Base-by-base conservation (phyloP, 2,888 invertebrate genomes). In the Ormyrus pomaceus region DNA sequence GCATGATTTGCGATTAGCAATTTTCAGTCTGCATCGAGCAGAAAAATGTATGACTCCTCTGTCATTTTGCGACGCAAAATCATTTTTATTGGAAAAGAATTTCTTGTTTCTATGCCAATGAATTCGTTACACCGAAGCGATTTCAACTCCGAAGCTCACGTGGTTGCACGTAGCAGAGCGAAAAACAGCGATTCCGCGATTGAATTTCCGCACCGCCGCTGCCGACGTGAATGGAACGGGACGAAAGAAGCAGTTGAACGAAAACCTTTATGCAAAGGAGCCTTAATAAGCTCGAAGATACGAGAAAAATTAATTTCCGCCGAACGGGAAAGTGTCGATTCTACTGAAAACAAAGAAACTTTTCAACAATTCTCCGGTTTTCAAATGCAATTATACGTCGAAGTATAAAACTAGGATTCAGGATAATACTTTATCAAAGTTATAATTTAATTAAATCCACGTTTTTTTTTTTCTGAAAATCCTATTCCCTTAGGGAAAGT, bases 131-230 rank as follows among this genome's bases (percentile, higher is more conserved):
- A 34, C 5, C 48, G 10, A 59, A 58, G 46, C 51, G 61, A 69
- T 62, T 61, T 46, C 19, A 46, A 76, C 61, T 76, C 48, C 48
- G 34, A 55, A 61, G 59, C 45, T 9, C 62, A 19, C 19, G 55
- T 7, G 19, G 19, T 19, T 50, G 50, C 59, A 48, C 55, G 64
- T 51, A 73, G 45, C 64, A 11, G 51, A 73, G 56, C 46, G 64
- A 73, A 64, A 73, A 61, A 68, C 8, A 56, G 19, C 46, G 53
- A 75, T 68, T 7, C 6, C 8, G 45, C 48, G 75, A 76, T 68
- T 59, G 68, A 75, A 53, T 76, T 76, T 76, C 59, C 68, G 9
- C 68, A n/a, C n/a, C 53, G 62, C n/a, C 53, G 62, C 6, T 46
- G 51, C 8, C 53, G 72, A 19, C 19, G 19, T 1, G 19, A 19